These are phyloP conservation scores for Cardiocondyla obscurior DNA, from an alignment of 1,140 invertebrate species.

Conservation along the genomic window DNA sequence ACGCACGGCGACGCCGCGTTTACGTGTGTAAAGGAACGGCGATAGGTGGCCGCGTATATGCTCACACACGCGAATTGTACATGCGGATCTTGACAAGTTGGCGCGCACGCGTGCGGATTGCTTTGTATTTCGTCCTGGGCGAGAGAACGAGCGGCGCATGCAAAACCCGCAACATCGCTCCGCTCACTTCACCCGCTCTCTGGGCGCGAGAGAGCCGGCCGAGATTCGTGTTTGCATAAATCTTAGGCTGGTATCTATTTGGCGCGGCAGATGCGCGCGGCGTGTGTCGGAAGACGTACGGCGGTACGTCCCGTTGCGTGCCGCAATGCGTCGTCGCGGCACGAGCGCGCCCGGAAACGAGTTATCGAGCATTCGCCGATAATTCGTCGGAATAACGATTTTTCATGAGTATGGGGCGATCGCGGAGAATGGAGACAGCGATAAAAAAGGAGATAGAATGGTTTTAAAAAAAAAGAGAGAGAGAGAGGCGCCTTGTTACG, in stretches of 20 bases:
- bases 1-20: neutral
- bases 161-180: neutral
- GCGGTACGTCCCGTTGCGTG: slow-evolving; percentile 34
- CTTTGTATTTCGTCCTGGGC: slow-evolving; percentile 36
- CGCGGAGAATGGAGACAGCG: neutral
- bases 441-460: neutral
- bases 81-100: neutral
- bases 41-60: neutral
- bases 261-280: slow-evolving; percentile 29
- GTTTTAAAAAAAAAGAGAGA: neutral
- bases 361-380: slow-evolving; percentile 11
- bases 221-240: slow-evolving; percentile 57
- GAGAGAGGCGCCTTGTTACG: neutral
- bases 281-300: slow-evolving; percentile 41
- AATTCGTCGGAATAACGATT: slow-evolving; percentile 30
- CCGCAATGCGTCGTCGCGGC: slow-evolving; percentile 37
- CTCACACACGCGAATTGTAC: too few relatives aligned
- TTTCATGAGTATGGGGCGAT: neutral
- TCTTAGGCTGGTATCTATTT: slow-evolving; percentile 54
- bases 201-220: neutral
- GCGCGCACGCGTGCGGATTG: neutral
- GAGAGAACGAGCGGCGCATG: neutral
- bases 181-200: neutral
- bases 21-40: slow-evolving; percentile 5
- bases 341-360: neutral